A percentile compares a stretch with the other conserved stretches of the same genome.
phyloP scores from a whole-genome alignment of 2,113 vertebrate species.

The Seriola rivoliana region DNA sequence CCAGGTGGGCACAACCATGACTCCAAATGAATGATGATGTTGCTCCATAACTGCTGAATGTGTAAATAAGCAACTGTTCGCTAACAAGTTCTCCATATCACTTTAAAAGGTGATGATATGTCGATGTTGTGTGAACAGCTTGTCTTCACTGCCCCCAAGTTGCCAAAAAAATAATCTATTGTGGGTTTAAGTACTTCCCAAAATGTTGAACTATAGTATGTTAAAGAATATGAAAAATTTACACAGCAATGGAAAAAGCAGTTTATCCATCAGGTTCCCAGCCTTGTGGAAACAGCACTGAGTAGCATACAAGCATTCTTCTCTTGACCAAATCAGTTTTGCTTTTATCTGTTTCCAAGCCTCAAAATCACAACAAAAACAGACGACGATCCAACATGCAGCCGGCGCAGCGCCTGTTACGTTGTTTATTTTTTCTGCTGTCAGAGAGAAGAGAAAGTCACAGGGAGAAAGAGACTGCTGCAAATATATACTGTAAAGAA shows the following conservation, averaged over 20 bases:
- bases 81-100: not conserved
- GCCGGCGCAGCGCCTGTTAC: constrained; percentile 65
- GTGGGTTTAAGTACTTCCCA: not conserved
- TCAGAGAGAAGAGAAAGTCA: constrained; percentile 66
- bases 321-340: constrained; percentile 58
- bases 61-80: not conserved
- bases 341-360: constrained; percentile 74
- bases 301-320: constrained; percentile 63
- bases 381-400: constrained; percentile 59
- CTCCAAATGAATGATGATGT: not conserved
- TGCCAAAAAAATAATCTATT: not conserved
- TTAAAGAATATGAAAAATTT: constrained; percentile 29
- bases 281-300: constrained; percentile 54
- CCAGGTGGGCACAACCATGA: not conserved
- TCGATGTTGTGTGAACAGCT: not conserved
- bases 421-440: constrained; percentile 85
- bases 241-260: constrained; percentile 34
- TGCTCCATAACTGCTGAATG: no score
- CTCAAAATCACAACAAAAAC: constrained; percentile 76
- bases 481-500: constrained; percentile 22
- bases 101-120: no score
- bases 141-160: not conserved
- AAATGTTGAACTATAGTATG: constrained; percentile 1
- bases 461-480: constrained; percentile 27
- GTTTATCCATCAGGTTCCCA: constrained; percentile 29